Evolutionary conservation across 2,797 vertebrate species (phyloP), one percentile per base, ranked within the genome.

Genomic region (Lagothrix lagotricha): DNA sequence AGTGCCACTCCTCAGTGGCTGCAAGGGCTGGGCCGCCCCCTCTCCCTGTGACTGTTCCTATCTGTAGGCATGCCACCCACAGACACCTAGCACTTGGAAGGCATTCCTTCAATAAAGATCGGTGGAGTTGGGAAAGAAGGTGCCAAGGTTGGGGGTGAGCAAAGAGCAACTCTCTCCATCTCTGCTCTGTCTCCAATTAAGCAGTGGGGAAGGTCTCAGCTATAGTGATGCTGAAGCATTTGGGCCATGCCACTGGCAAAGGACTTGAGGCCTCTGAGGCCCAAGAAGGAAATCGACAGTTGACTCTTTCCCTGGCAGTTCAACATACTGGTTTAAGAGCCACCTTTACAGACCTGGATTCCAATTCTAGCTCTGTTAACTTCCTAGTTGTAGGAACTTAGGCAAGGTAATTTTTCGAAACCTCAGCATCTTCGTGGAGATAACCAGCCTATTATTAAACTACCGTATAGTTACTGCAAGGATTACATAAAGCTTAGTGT

Each of bases 401-500:
- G 84, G 90, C 90, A 96, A 93, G 96, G 94, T 75, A 85, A 72
- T 70, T 94, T 96, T 94, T 79, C 77, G 80, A 94, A 96, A 90
- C 57, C 15, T 91, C n/a, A 70, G 39, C 67, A 77, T 80, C 94
- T 83, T 85, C 72, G 54, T 89, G 64, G 67, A 94, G 67, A 85
- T 73, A 82, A 82, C 72, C 26, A 64, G 22, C 6, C 24, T 94
- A 22, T 46, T 57, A 92, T 54, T 97, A 89, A 46, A 75, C 33
- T 41, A 54, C 19, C 44, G n/a, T 64, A 30, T 33, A 82, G 79
- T 77, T 79, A 94, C 2, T 90, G 10, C 44, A 94, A 89, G 30
- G 76, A 93, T 73, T 70, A 86, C 39, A 57, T 24, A 48, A 88
- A 73, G 88, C 17, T 46, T 13, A 90, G 61, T 86, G 54, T 90